Evolutionary conservation across 2,113 vertebrate genomes (phyloP).

Genomic region (Nothocercus nigrocapillus): DNA sequence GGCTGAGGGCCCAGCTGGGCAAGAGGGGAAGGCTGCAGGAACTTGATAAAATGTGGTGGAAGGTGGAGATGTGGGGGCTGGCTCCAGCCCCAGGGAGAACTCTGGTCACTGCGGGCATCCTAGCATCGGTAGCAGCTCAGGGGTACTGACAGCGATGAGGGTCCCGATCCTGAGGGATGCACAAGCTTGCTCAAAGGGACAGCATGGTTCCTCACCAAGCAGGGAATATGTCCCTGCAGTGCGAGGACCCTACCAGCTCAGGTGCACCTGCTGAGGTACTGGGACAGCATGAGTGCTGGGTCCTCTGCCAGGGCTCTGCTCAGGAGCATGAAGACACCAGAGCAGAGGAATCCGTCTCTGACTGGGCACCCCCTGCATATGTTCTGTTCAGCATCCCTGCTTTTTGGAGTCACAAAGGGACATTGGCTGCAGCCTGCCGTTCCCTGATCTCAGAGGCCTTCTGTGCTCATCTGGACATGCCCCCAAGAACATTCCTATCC

Average conservation of each 20-base stretch:
- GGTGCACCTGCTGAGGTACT: background rate
- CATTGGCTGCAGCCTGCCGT: background rate
- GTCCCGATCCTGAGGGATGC: background rate
- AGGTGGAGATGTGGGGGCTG: background rate
- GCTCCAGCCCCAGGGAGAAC: background rate
- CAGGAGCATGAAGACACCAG: fast-evolving
- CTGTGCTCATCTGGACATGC: fast-evolving
- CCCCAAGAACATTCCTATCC: background rate
- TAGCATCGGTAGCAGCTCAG: background rate
- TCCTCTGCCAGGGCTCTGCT: background rate
- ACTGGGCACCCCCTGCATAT: background rate
- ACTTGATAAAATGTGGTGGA: constrained; percentile 2
- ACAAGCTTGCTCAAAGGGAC: background rate
- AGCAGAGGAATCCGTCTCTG: background rate
- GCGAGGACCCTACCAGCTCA: background rate
- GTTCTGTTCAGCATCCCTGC: background rate
- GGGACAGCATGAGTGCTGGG: background rate
- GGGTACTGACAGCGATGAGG: background rate
- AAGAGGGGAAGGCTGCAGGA: constrained; percentile 41
- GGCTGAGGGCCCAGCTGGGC: background rate
- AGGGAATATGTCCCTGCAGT: background rate
- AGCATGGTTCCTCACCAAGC: fast-evolving
- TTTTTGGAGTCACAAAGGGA: background rate
- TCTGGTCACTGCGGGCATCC: fast-evolving
- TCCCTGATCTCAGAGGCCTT: background rate